These are phyloP conservation scores for Phaethon lepturus DNA, from an alignment of 2,113 vertebrate genomes.

Conservation along the genomic window DNA sequence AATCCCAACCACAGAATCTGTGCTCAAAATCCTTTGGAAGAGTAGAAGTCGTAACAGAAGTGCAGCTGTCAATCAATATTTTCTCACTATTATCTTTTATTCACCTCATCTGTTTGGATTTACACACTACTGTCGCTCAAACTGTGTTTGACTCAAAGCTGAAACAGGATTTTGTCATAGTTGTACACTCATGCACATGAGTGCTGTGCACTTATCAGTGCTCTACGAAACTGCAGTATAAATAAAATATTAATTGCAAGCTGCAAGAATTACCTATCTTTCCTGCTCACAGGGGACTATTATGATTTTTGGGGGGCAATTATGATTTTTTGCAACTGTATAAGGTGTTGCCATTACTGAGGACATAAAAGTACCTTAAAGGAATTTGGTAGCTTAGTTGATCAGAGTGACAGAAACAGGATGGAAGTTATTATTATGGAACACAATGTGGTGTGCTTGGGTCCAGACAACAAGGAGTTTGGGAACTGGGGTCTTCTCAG, in stretches of 20 bases:
- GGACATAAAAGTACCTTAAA: neutral
- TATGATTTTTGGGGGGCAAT: neutral
- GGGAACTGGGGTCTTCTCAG: neutral
- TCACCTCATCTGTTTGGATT: slow-evolving; percentile 13
- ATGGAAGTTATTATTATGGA: neutral
- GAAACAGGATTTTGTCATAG: neutral
- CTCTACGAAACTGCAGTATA: neutral
- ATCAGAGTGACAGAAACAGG: neutral
- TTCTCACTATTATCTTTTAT: slow-evolving; percentile 5
- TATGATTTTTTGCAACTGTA: neutral
- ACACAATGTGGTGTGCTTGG: neutral
- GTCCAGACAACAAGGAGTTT: neutral
- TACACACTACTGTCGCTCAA: neutral
- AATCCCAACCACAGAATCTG: slow-evolving; percentile 38
- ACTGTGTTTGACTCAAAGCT: neutral
- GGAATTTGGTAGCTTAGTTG: neutral
- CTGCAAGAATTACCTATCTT: neutral
- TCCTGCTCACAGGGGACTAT: neutral
- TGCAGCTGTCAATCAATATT: slow-evolving; percentile 11
- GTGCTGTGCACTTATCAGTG: neutral
- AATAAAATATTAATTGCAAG: neutral
- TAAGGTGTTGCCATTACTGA: neutral
- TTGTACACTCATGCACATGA: neutral
- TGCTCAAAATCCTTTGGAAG: slow-evolving; percentile 23
- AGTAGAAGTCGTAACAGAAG: neutral